phyloP scores from a whole-genome alignment of 2,888 invertebrate genomes.

The Incurvaria masculella region DNA sequence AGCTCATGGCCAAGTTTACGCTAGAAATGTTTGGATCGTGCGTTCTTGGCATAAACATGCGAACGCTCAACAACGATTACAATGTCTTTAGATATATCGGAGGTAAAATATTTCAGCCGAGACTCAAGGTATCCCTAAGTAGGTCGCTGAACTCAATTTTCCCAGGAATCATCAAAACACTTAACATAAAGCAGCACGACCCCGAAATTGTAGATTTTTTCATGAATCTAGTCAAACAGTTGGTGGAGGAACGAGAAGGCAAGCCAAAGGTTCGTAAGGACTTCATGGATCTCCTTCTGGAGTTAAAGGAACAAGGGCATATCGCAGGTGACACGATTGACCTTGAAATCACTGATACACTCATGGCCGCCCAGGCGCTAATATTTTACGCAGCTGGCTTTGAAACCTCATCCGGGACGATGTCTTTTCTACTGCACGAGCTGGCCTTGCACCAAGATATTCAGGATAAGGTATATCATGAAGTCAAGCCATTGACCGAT shows the following conservation, averaged over 20 bases:
- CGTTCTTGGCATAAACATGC: constrained; percentile 12
- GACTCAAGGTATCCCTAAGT: constrained; percentile 6
- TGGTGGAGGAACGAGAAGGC: constrained; percentile 10
- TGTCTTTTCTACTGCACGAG: constrained; percentile 34
- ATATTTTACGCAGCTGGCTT: constrained; percentile 43
- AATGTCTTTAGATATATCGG: constrained; percentile 8
- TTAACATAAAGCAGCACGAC: constrained; percentile 2
- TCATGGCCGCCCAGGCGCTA: constrained; percentile 37
- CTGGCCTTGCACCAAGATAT: constrained; percentile 30
- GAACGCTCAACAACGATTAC: constrained; percentile 5
- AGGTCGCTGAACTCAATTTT: constrained; percentile 14
- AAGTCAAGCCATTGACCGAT: constrained; percentile 27
- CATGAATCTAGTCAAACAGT: constrained; percentile 7
- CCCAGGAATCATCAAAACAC: constrained; percentile 3
- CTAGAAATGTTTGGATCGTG: constrained; percentile 16
- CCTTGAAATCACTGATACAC: constrained; percentile 25
- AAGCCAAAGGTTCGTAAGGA: constrained; percentile 8
- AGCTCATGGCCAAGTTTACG: constrained; percentile 7
- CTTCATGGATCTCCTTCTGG: constrained; percentile 16
- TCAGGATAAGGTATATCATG: constrained; percentile 27
- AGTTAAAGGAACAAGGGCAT: constrained; percentile 11
- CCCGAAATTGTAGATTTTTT: constrained; percentile 8
- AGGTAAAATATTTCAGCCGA: constrained; percentile 1
- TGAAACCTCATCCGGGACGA: constrained; percentile 39
- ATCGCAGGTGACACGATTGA: constrained; percentile 1